Conservation (phyloP, 2,797 vertebrate species). For the Sciaenops ocellatus region DNA sequence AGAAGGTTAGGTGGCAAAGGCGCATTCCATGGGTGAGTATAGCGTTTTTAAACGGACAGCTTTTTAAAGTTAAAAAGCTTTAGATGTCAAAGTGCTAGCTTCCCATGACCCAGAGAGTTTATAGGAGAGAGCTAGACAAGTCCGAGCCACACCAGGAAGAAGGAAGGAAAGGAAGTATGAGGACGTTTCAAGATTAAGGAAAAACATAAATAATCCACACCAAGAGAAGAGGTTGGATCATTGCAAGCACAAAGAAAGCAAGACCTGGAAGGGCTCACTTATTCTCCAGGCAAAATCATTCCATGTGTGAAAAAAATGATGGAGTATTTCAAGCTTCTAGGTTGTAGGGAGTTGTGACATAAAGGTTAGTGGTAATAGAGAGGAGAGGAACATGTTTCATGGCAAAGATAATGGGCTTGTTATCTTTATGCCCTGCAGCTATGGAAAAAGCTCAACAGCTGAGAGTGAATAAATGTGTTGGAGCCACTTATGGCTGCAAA, state of each 20-base stretch:
- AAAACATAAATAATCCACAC: slow-evolving; percentile 42
- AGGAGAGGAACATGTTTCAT: slow-evolving; percentile 28
- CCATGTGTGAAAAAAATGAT: slow-evolving; percentile 12
- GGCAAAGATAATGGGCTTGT: slow-evolving; percentile 51
- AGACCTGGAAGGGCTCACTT: slow-evolving; percentile 1
- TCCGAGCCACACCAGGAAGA: slow-evolving; percentile 43
- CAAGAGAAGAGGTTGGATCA: slow-evolving; percentile 38
- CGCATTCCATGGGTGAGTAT: slow-evolving; percentile 28
- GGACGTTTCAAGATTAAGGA: slow-evolving; percentile 45
- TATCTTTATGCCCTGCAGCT: slow-evolving; percentile 47
- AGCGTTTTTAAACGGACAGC: slow-evolving; percentile 23
- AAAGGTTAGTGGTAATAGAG: slow-evolving; percentile 31
- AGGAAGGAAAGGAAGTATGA: slow-evolving; percentile 36
- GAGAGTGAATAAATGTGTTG: slow-evolving; percentile 31
- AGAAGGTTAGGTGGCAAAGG: slow-evolving; percentile 36
- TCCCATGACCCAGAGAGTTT: slow-evolving; percentile 45
- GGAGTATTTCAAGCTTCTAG: slow-evolving; percentile 24
- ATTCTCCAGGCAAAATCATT: slow-evolving; percentile 33
- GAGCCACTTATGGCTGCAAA: slow-evolving; percentile 37
- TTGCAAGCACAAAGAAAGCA: slow-evolving; percentile 36
- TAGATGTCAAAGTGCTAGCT: slow-evolving; percentile 40
- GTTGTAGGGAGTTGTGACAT: slow-evolving; percentile 21
- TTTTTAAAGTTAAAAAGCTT: slow-evolving; percentile 39
- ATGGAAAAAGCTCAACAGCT: slow-evolving; percentile 37
- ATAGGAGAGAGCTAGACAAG: slow-evolving; percentile 52